Evolutionary conservation across 2,888 invertebrate genomes (phyloP).

Genomic region (Flexamia atlantica): DNA sequence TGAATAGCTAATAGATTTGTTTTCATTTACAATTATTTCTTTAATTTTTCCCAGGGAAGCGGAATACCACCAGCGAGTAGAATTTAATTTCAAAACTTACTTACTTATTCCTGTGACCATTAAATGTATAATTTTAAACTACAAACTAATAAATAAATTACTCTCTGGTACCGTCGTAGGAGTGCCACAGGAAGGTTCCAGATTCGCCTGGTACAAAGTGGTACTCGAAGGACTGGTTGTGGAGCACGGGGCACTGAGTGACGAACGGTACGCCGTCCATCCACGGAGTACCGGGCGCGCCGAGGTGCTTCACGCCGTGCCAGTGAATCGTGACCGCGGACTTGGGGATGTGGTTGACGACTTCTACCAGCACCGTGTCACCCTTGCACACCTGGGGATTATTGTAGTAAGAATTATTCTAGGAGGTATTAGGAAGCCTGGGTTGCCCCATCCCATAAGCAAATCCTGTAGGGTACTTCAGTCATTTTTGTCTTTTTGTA

Average conservation of each 20-base stretch:
- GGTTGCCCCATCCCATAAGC: constrained; percentile 82
- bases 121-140: too few relatives aligned
- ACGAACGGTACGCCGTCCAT: constrained; percentile 89
- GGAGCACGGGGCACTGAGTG: constrained; percentile 86
- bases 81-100: too few relatives aligned
- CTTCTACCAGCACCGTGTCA: constrained; percentile 85
- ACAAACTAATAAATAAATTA: background rate
- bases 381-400: constrained; percentile 68
- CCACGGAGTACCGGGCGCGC: constrained; percentile 82
- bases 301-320: constrained; percentile 82
- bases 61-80: too few relatives aligned
- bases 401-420: constrained; percentile 72
- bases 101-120: too few relatives aligned
- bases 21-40: too few relatives aligned
- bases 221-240: constrained; percentile 84
- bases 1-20: too few relatives aligned
- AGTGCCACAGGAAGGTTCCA: constrained; percentile 87
- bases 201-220: constrained; percentile 82
- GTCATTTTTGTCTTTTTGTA: too few relatives aligned
- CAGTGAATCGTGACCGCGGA: constrained; percentile 86
- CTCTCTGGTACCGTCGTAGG: constrained; percentile 79
- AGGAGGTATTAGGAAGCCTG: constrained; percentile 82
- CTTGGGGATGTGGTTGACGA: constrained; percentile 83
- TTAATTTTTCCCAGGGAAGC: too few relatives aligned
- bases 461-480: too few relatives aligned